Conservation (phyloP, 2,113 vertebrate genomes). For the Phaethon lepturus region DNA sequence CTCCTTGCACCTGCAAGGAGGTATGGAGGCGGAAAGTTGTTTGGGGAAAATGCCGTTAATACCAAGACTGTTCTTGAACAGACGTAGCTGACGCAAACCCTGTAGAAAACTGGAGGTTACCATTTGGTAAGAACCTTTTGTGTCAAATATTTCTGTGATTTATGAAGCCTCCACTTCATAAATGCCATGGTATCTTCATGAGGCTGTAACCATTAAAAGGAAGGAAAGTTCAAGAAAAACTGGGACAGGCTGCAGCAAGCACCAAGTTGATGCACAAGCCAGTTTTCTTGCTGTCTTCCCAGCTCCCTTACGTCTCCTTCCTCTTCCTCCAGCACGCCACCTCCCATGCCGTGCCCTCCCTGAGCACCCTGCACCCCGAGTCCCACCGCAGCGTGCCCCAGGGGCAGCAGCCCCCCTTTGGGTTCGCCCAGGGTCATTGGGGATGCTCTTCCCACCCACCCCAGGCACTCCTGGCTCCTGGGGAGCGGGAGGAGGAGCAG, state of each 20-base stretch:
- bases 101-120: not conserved
- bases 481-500: not conserved
- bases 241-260: not conserved
- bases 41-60: not conserved
- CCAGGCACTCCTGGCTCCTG: not conserved
- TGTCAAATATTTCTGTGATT: not conserved
- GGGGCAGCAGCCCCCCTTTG: not conserved
- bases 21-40: not conserved
- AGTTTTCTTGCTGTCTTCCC: not conserved
- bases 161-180: not conserved
- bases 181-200: fast-evolving
- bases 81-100: not conserved
- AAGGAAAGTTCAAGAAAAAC: not conserved
- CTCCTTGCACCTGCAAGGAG: not conserved
- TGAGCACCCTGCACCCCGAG: not conserved
- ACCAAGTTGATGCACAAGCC: fast-evolving
- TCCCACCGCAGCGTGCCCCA: not conserved
- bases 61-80: not conserved
- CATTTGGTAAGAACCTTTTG: not conserved
- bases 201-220: not conserved
- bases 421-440: not conserved
- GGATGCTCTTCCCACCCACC: not conserved
- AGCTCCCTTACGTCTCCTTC: not conserved
- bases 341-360: fast-evolving
- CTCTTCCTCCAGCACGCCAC: not conserved